A percentile compares a stretch with the other conserved stretches of the same genome.
Conservation (phyloP, 2,113 vertebrate species). For the Etheostoma cragini region DNA sequence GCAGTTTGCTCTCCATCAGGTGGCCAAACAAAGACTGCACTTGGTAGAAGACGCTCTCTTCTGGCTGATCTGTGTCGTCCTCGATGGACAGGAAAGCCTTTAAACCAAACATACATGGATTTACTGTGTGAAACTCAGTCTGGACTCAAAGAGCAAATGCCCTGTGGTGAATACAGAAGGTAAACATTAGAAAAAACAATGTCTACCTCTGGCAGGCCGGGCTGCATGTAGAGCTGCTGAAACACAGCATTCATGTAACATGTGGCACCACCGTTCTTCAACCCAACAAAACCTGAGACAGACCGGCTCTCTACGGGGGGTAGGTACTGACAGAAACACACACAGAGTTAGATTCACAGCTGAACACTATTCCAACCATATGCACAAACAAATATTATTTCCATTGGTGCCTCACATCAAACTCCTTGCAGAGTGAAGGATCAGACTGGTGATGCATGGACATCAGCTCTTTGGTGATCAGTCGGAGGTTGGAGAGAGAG, state of each 20-base stretch:
- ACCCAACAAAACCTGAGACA: conserved; percentile 94
- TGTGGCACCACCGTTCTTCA: conserved; percentile 97
- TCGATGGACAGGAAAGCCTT: conserved; percentile 96
- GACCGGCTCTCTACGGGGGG: conserved; percentile 97
- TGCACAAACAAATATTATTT: background rate
- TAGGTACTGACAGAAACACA: conserved; percentile 85
- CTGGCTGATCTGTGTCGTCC: conserved; percentile 96
- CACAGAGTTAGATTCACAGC: background rate
- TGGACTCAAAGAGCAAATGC: background rate
- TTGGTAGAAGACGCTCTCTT: conserved; percentile 98
- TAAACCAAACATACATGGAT: conserved; percentile 8
- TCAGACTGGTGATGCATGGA: conserved; percentile 98
- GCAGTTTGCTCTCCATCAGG: conserved; percentile 99
- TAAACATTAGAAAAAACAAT: background rate
- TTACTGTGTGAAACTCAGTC: background rate
- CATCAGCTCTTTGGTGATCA: conserved; percentile 93
- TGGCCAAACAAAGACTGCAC: conserved; percentile 98
- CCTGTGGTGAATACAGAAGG: conserved; percentile 8
- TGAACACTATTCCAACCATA: background rate
- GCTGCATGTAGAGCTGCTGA: conserved; percentile 99
- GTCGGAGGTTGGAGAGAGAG: conserved; percentile 93
- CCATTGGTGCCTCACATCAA: conserved; percentile 87
- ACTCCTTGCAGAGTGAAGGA: conserved; percentile 97
- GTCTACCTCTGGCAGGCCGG: conserved; percentile 94
- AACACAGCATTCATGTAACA: conserved; percentile 99